These are phyloP conservation scores for Apamea crenata DNA, from an alignment of 2,888 invertebrate species.

Conservation along the genomic window DNA sequence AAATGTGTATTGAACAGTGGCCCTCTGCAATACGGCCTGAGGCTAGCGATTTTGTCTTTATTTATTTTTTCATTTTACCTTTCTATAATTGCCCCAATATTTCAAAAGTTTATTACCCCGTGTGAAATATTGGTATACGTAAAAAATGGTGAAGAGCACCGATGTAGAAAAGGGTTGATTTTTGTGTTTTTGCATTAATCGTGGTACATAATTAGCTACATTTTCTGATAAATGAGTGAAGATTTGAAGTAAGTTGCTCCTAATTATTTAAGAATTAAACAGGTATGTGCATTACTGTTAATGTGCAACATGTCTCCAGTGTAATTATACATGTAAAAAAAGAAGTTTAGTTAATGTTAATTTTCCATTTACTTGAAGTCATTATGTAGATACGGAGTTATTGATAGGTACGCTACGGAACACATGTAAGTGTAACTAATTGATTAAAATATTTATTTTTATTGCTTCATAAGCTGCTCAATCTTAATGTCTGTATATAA, in stretches of 20 bases:
- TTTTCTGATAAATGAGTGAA: conserved; percentile 28
- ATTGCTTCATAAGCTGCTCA: conserved; percentile 48
- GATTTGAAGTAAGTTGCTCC: conserved; percentile 21
- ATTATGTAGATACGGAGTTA: conserved; percentile 50
- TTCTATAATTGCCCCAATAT: conserved; percentile 85
- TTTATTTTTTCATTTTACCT: conserved; percentile 80
- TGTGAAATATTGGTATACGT: conserved; percentile 78
- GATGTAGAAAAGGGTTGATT: conserved; percentile 49
- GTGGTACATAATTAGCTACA: conserved; percentile 21
- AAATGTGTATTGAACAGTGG: conserved; percentile 86
- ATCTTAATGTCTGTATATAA: conserved; percentile 57
- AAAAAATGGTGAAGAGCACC: conserved; percentile 30
- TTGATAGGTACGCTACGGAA: conserved; percentile 42
- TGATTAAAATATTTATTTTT: conserved; percentile 64
- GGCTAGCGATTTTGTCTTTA: conserved; percentile 82
- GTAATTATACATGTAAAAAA: conserved; percentile 40
- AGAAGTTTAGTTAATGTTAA: conserved; percentile 52
- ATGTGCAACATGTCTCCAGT: conserved; percentile 21
- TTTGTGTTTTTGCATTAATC: conserved; percentile 43
- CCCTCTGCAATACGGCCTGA: conserved; percentile 81
- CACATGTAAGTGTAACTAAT: conserved; percentile 60
- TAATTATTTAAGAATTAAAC: conserved; percentile 39
- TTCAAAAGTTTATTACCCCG: conserved; percentile 79
- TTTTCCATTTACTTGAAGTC: conserved; percentile 60
- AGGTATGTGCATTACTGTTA: conserved; percentile 41